Evolutionary conservation across 92 coral and sea anemone genomes (phyloP).

Genomic region (Umimayanthus chanpuru): DNA sequence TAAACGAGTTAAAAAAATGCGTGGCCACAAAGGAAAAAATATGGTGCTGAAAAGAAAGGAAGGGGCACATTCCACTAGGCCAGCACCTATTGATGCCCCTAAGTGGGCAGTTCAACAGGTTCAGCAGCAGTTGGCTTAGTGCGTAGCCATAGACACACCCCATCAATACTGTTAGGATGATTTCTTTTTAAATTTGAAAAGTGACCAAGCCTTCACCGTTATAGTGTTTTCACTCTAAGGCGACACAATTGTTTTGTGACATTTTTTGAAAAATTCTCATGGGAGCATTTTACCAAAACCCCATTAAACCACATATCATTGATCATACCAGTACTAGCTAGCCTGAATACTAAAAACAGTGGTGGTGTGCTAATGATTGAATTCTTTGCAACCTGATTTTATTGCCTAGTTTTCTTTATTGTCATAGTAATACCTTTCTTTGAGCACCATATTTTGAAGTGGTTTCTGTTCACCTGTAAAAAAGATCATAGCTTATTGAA

Average conservation of each 20-base stretch:
- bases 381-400: conserved; percentile 15
- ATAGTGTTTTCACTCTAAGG: conserved; percentile 29
- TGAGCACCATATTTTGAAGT: conserved; percentile 29
- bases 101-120: conserved; percentile 48
- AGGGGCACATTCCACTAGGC: conserved; percentile 47
- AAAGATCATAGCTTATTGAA: conserved; percentile 24
- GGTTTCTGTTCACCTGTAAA: conserved; percentile 29
- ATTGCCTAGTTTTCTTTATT: conserved; percentile 14
- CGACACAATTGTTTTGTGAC: conserved; percentile 17
- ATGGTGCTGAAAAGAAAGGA: conserved; percentile 33
- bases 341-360: conserved; percentile 35
- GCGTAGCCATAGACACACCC: conserved; percentile 9
- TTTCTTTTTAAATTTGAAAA: conserved; percentile 19
- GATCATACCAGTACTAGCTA: conserved; percentile 25
- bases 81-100: conserved; percentile 51
- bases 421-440: conserved; percentile 19
- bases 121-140: conserved; percentile 32
- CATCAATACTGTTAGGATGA: conserved; percentile 24
- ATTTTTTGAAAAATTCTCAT: conserved; percentile 18
- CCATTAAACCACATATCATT: conserved; percentile 24
- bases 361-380: conserved; percentile 26
- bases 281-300: conserved; percentile 25
- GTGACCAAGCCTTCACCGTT: conserved; percentile 21
- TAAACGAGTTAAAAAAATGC: conserved; percentile 18
- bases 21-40: conserved; percentile 41